Base-by-base conservation (phyloP, 2,888 invertebrate genomes). In the Dolichomitus sp. region DNA sequence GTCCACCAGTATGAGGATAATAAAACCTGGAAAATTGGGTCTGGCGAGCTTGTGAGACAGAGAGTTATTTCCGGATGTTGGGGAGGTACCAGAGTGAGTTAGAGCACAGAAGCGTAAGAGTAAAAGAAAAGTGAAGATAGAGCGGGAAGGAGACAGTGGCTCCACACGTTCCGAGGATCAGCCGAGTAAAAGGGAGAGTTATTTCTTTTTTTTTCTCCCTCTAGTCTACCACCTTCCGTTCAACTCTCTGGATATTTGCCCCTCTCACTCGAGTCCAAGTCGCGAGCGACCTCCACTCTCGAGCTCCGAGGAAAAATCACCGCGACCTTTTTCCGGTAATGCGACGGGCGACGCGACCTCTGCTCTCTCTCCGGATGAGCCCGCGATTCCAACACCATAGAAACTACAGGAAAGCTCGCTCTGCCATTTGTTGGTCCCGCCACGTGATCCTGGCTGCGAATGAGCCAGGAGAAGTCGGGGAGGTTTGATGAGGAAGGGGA, bases 161-260 rank as follows among this genome's bases (percentile, higher is more conserved):
- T 37, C 74, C 69, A 65, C 75, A 69, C 68, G 83, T 83, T 74
- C 59, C 76, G 73, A 48, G 76, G 78, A 70, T 84, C 66, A 81
- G 80, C 80, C 81, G 81, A 63, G 50, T 50, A 40, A 65, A 65
- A 68, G 19, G 37, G 52, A 68, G 17, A 68, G 27, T 75, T 66
- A 54, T 54, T 30, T 42, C 52, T 42, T 52, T 14, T 19, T 65
- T 54, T 30, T 30, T 17, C 1, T 61, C 14, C 33, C 30, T 33
- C 33, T 50, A 19, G 45, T 61, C 37, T 19, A 40, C 57, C 45
- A n/a, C 27, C 23, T 33, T 59, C 40, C n/a, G 37, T 19, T 33
- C 50, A 33, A 12, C 17, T 30, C 12, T 50, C 12, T 4, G 33
- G n/a, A 30, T 50, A 11, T n/a, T 48, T 30, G 45, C 14, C 14